Evolutionary conservation across 2,888 invertebrate species (phyloP).

Genomic region (Aromia moschata): DNA sequence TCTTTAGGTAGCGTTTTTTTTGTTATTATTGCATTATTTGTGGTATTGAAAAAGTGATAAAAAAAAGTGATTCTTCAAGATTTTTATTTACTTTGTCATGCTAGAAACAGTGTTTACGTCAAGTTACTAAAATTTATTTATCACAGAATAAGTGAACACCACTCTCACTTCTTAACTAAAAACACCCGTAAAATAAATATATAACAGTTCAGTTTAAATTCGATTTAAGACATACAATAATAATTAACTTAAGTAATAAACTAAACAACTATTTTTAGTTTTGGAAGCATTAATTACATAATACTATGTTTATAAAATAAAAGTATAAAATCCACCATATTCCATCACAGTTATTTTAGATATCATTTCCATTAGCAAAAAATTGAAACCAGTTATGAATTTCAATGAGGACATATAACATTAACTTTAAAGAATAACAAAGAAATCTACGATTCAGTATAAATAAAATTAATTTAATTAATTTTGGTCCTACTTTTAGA

Average conservation of each 20-base stretch:
- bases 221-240: constrained; percentile 46
- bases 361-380: constrained; percentile 22
- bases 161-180: constrained; percentile 55
- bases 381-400: constrained; percentile 12
- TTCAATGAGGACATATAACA: constrained; percentile 12
- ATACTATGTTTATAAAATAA: constrained; percentile 48
- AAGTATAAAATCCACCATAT: constrained; percentile 42
- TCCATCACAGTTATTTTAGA: constrained; percentile 52
- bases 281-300: constrained; percentile 50
- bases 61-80: constrained; percentile 7
- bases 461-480: constrained; percentile 25
- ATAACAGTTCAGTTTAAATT: constrained; percentile 52
- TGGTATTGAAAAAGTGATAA: too few relatives aligned
- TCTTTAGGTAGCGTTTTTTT: too few relatives aligned
- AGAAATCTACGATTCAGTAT: constrained; percentile 7
- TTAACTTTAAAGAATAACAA: constrained; percentile 6
- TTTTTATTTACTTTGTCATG: constrained; percentile 62
- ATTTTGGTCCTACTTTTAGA: constrained; percentile 27
- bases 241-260: constrained; percentile 15
- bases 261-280: constrained; percentile 24
- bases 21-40: too few relatives aligned
- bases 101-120: constrained; percentile 64
- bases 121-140: constrained; percentile 64
- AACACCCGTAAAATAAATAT: constrained; percentile 61
- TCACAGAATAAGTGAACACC: constrained; percentile 65